phyloP scores from a whole-genome alignment of 2,888 invertebrate genomes.

The Cylindroiulus punctatus region DNA sequence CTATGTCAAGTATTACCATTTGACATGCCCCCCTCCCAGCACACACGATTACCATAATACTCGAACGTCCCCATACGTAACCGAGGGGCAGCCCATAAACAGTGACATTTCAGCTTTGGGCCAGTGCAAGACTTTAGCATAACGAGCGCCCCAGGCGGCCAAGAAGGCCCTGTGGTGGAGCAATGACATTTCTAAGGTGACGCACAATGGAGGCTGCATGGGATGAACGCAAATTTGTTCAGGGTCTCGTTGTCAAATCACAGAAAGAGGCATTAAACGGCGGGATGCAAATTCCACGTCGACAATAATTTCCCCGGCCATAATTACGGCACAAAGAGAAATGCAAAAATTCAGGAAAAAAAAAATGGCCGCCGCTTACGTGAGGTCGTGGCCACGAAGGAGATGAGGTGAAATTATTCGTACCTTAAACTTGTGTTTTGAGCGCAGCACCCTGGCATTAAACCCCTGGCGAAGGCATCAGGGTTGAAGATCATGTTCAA shows the following conservation, averaged over 20 bases:
- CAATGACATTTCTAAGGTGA: not conserved
- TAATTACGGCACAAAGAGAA: not conserved
- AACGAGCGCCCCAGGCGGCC: not conserved
- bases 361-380: constrained; percentile 26
- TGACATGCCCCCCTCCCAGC: not conserved
- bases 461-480: not conserved
- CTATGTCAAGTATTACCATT: too few species aligned
- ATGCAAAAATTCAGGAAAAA: not conserved
- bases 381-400: constrained; percentile 13
- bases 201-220: not conserved
- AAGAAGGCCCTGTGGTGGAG: not conserved
- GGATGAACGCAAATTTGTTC: not conserved
- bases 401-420: constrained; percentile 33
- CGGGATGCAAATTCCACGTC: constrained; percentile 14
- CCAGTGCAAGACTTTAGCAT: too few species aligned
- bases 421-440: not conserved
- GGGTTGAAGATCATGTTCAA: not conserved
- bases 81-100: not conserved
- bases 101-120: not conserved
- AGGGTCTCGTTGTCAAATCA: not conserved
- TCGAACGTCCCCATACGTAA: not conserved
- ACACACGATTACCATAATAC: too few species aligned
- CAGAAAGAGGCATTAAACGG: not conserved
- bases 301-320: not conserved
- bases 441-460: constrained; percentile 10